Evolutionary conservation across 2,113 vertebrate genomes (phyloP).

Genomic region (Entelurus aequoreus): DNA sequence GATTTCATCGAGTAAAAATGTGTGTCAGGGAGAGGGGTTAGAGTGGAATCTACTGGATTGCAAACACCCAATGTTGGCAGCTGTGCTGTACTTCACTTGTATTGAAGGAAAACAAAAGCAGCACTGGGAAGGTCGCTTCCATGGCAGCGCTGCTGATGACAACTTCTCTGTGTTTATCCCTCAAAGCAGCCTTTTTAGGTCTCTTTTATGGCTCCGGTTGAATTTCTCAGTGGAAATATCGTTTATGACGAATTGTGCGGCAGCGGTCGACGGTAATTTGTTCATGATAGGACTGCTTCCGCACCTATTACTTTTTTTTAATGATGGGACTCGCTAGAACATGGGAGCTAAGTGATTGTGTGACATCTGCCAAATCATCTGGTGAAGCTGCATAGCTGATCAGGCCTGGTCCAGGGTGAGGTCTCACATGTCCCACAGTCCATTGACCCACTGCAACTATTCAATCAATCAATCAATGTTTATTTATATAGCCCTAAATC

Average conservation of each 20-base stretch:
- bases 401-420: slow-evolving; percentile 32
- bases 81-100: neutral
- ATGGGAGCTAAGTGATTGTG: slow-evolving; percentile 15
- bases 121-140: neutral
- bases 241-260: slow-evolving; percentile 23
- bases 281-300: slow-evolving; percentile 30
- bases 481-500: no score
- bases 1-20: no score
- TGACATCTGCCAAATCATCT: slow-evolving; percentile 9
- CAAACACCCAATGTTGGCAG: no score
- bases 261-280: slow-evolving; percentile 10
- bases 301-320: slow-evolving; percentile 43
- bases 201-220: slow-evolving; percentile 1
- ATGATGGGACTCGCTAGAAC: slow-evolving; percentile 47
- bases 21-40: no score
- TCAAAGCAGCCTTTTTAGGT: slow-evolving; percentile 6
- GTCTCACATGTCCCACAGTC: slow-evolving; percentile 13
- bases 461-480: no score
- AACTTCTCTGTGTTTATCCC: slow-evolving; percentile 25
- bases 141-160: slow-evolving; percentile 23
- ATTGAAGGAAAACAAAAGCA: neutral
- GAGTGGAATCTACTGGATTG: no score
- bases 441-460: neutral
- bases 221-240: slow-evolving; percentile 33
- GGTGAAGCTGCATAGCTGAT: slow-evolving; percentile 34